Base-by-base conservation (phyloP, 2,797 vertebrate genomes). In the Discoglossus pictus region DNA sequence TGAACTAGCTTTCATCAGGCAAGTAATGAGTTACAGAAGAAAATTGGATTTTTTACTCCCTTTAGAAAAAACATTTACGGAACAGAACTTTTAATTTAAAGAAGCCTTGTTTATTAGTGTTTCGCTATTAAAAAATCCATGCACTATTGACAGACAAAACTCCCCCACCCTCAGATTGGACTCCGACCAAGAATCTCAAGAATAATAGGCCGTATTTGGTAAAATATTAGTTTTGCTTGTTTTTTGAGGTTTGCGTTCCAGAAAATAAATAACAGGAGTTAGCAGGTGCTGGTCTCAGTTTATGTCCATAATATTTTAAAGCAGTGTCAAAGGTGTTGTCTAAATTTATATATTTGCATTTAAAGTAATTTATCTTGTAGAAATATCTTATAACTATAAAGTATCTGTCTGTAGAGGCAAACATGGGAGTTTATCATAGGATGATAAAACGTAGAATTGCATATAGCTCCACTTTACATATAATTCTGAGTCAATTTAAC, bases 21-120 rank as follows among this genome's bases (percentile, higher is more conserved):
- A 4, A 31, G 27, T 4, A 31, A 8, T 4, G 18, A 46, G 23
- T 27, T 54, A 52, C 4, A 60, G 31, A 53, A 27, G 27, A 53
- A 69, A 69, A 69, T 55, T 31, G 34, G 17, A 62, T 69, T 54
- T 23, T 69, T 11, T 24, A 55, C 44, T 55, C n/a, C 31, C 21
- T 9, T 34, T 25, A 20, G 50, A 39, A n/a, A 68, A 53, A 69
- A 55, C 67, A 47, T 62, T 55, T 62, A 62, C 50, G 23, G 40
- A 31, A 25, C 35, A 63, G 27, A 56, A 63, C 68, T 58, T 70
- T 70, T 69, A 47, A 70, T 70, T 62, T 63, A 63, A 58, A 50
- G 42, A 43, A 60, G 47, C 40, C 42, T 35, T 63, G 51, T 55
- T 56, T 70, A 56, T 56, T 63, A 43, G 68, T 63, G 23, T 50